phyloP scores from a whole-genome alignment of 2,797 vertebrate species.

The Pangasius djambal region DNA sequence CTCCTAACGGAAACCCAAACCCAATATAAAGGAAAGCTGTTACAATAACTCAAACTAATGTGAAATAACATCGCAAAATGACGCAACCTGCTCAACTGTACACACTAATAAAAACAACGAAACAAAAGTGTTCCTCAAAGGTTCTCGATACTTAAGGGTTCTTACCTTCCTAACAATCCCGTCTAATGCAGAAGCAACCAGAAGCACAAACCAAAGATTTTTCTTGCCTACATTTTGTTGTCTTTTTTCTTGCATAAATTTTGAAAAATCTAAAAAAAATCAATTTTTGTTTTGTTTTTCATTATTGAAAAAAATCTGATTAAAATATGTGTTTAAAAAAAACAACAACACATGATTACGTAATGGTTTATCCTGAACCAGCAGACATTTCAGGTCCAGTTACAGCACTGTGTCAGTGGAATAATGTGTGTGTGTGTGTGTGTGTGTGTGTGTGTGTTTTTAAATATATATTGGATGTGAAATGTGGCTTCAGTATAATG shows the following conservation, averaged over 20 bases:
- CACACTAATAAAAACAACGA: neutral
- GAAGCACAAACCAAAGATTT: neutral
- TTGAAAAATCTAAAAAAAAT: neutral
- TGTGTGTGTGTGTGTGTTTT: conserved; percentile 10
- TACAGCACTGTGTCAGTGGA: neutral
- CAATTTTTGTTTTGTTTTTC: neutral
- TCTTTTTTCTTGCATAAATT: no score
- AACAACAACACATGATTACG: neutral
- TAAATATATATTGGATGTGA: conserved; percentile 26
- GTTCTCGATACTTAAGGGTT: neutral
- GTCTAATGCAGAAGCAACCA: neutral
- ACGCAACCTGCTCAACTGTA: neutral
- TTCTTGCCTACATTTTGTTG: neutral
- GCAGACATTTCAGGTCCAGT: neutral
- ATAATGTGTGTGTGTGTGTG: neutral
- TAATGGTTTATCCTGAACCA: neutral
- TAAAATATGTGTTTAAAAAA: neutral
- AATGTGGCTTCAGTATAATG: conserved; percentile 24
- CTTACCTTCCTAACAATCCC: neutral
- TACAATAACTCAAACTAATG: no score
- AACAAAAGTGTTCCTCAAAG: neutral
- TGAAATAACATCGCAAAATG: no score
- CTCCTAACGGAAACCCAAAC: no score
- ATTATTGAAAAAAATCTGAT: neutral
- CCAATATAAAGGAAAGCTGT: no score